Conservation (phyloP, 1,140 invertebrate genomes). For the Panagrolaimus sp. region DNA sequence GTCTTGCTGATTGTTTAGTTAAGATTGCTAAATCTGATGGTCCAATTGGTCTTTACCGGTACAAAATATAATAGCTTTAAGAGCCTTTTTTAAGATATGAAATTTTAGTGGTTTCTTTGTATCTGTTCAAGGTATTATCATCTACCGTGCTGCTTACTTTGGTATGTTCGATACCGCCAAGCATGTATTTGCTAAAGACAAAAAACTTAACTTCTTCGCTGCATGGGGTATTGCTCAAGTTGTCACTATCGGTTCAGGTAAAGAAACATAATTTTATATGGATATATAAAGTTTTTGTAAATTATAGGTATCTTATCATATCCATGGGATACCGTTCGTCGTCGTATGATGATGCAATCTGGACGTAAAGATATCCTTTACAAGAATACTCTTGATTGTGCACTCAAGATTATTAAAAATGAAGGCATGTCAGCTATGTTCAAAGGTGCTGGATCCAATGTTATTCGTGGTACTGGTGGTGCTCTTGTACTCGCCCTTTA, state of each 20-base stretch:
- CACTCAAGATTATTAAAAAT: constrained; percentile 62
- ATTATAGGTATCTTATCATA: constrained; percentile 62
- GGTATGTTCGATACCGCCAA: constrained; percentile 60
- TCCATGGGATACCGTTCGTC: constrained; percentile 64
- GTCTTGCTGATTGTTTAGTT: constrained; percentile 58
- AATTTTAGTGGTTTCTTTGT: constrained; percentile 58
- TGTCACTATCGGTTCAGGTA: constrained; percentile 29
- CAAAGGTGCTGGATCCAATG: constrained; percentile 64
- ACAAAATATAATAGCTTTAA: too few species aligned
- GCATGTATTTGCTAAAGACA: constrained; percentile 51
- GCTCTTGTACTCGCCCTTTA: constrained; percentile 64
- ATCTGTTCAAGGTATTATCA: constrained; percentile 60
- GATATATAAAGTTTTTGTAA: too few species aligned
- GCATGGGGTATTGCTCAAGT: constrained; percentile 59
- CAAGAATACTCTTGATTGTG: constrained; percentile 64
- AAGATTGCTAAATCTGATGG: constrained; percentile 60
- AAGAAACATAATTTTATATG: too few species aligned
- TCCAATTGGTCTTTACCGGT: constrained; percentile 58
- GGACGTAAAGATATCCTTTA: constrained; percentile 64
- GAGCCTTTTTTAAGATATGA: not conserved
- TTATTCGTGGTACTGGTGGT: constrained; percentile 62
- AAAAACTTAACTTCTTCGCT: constrained; percentile 59
- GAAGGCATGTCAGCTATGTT: constrained; percentile 63
- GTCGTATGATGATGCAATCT: constrained; percentile 64
- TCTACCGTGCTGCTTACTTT: constrained; percentile 61